phyloP scores from a whole-genome alignment of 2,888 invertebrate species.

The Bibio marci region DNA sequence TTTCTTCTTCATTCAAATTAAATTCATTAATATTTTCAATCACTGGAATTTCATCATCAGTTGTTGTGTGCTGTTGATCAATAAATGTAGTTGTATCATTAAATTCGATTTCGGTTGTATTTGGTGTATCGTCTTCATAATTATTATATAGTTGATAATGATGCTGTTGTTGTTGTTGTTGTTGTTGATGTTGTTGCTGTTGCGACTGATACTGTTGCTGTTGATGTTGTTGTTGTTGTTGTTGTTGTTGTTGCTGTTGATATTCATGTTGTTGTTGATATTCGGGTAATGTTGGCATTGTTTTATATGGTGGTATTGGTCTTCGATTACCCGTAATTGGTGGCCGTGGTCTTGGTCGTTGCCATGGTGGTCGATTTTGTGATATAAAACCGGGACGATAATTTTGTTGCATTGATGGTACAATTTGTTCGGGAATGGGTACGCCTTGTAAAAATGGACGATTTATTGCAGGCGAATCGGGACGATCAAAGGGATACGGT shows the following conservation, averaged over 20 bases:
- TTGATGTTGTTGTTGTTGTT: too few species aligned
- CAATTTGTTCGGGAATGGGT: conserved; percentile 56
- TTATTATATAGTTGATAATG: too few species aligned
- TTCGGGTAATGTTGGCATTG: conserved; percentile 33
- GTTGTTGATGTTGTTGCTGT: too few species aligned
- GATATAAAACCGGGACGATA: conserved; percentile 40
- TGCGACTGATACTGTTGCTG: too few species aligned
- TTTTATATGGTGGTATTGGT: conserved; percentile 45
- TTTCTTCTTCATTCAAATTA: too few species aligned
- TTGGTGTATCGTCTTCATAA: too few species aligned
- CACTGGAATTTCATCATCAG: neutral
- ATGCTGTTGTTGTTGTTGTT: too few species aligned
- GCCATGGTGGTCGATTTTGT: conserved; percentile 47
- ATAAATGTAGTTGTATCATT: too few species aligned
- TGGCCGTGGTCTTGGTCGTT: conserved; percentile 40
- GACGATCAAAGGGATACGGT: conserved; percentile 61
- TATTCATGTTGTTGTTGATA: conserved; percentile 10
- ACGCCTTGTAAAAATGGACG: conserved; percentile 48
- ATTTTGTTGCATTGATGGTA: conserved; percentile 35
- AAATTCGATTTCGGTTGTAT: too few species aligned
- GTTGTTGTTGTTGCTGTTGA: too few species aligned
- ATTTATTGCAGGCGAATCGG: conserved; percentile 33
- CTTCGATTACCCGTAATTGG: conserved; percentile 31
- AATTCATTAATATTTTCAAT: neutral
- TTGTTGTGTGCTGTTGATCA: too few species aligned